Conservation (phyloP, 2,888 invertebrate species). For the Lasioglossum marginatum region DNA sequence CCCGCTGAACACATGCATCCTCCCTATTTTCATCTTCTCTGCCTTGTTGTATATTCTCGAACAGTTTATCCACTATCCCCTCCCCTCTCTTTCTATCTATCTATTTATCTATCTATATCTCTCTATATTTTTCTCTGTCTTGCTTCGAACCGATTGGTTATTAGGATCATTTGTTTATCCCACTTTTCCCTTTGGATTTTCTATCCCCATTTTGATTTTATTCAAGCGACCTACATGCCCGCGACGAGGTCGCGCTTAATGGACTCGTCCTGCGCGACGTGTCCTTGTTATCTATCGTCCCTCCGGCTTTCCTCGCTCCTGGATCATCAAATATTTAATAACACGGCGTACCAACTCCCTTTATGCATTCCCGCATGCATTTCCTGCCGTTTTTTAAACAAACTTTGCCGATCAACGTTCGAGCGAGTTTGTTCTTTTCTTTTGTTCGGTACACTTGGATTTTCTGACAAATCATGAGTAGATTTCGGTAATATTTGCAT, state of each 20-base stretch:
- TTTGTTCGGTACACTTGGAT: not conserved
- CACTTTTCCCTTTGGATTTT: not conserved
- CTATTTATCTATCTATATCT: not conserved
- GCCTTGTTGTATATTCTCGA: not conserved
- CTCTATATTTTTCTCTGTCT: not conserved
- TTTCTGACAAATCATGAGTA: not conserved
- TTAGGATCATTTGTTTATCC: not conserved
- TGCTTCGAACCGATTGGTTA: not conserved
- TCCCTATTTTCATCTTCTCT: not conserved
- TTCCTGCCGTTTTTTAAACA: not conserved
- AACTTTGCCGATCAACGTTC: not conserved
- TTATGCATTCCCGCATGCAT: not conserved
- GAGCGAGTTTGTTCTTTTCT: too few species aligned
- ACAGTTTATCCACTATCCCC: not conserved
- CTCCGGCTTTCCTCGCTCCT: slow-evolving; percentile 31
- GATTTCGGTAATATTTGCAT: not conserved
- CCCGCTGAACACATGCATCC: not conserved
- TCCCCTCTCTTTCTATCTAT: not conserved
- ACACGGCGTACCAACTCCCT: not conserved
- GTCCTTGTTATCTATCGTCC: slow-evolving; percentile 33
- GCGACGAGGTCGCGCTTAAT: slow-evolving; percentile 29
- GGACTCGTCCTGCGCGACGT: slow-evolving; percentile 50
- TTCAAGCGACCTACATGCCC: not conserved
- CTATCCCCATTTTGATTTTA: not conserved
- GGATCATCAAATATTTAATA: slow-evolving; percentile 34